Base-by-base conservation (phyloP, 2,888 invertebrate species). In the Mythimna loreyi region DNA sequence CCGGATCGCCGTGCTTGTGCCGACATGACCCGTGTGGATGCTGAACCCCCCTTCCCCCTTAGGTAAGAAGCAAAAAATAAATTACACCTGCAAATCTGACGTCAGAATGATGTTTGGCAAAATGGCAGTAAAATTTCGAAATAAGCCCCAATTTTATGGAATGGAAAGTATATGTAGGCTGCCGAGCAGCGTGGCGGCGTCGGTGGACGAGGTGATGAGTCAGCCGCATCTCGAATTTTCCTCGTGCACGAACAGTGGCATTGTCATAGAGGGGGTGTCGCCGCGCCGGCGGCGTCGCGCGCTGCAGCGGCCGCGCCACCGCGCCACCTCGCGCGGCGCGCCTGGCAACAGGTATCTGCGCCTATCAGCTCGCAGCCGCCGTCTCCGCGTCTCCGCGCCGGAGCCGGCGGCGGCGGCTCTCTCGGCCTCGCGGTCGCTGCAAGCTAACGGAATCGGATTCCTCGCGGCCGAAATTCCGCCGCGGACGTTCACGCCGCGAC, bases 401-500 rank as follows among this genome's bases (percentile, higher is more conserved):
- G 75, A 78, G 78, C 70, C 81, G 81, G 16, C 16, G 40, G 40
- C 16, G 40, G 81, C 77, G 82, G 70, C 79, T 73, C 76, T 72
- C 72, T 78, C 81, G 71, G 67, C 68, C 74, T 72, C 80, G 80
- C 80, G 85, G 72, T 73, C 82, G 81, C 78, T 84, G 77, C 91
- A 89, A 91, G 86, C 91, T 94, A 94, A 95, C 95, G 94, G 94
- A 91, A 93, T 92, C 89, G 83, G 93, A 94, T 94, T 93, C 94
- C 93, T 92, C 90, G 90, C 92, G 92, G 90, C 94, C 94, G 89
- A 95, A 95, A 95, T 95, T 94, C 95, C 95, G 87, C 87, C 84
- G 94, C 92, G 95, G 94, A 92, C 95, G 86, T 95, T 95, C 95
- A 95, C 95, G 94, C 91, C 90, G 86, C 94, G 90, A 92, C 92